phyloP scores from a whole-genome alignment of 2,888 invertebrate species.

The Tachina lurida region DNA sequence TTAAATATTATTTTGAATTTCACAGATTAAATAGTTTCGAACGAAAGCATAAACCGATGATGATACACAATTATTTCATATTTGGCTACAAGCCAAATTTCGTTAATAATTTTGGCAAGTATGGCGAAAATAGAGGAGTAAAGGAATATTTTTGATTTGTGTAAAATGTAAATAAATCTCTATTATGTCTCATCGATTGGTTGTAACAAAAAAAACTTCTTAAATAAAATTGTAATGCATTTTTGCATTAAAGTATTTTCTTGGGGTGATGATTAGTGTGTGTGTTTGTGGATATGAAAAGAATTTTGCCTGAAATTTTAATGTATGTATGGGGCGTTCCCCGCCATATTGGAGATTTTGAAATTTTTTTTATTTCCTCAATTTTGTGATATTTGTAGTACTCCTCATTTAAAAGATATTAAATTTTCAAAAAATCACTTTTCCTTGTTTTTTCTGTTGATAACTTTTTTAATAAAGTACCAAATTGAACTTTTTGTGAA shows the following conservation, averaged over 20 bases:
- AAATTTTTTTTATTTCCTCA: too few species aligned
- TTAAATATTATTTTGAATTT: constrained; percentile 47
- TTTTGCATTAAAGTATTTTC: constrained; percentile 47
- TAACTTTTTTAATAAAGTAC: too few species aligned
- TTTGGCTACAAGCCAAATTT: constrained; percentile 67
- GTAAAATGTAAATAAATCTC: constrained; percentile 48
- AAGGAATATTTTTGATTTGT: constrained; percentile 36
- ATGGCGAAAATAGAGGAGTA: constrained; percentile 13
- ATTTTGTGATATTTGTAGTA: too few species aligned
- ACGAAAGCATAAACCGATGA: constrained; percentile 30
- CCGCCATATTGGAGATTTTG: too few species aligned
- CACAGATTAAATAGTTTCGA: constrained; percentile 36
- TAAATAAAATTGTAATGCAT: constrained; percentile 43
- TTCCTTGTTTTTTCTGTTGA: too few species aligned
- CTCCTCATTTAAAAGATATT: too few species aligned
- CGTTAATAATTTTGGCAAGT: constrained; percentile 51
- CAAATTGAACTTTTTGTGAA: too few species aligned
- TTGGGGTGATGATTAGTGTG: neutral
- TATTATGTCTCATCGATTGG: constrained; percentile 67
- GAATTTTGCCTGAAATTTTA: constrained; percentile 18
- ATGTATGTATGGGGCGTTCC: neutral
- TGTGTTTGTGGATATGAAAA: constrained; percentile 38
- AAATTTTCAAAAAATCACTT: too few species aligned
- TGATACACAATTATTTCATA: constrained; percentile 16
- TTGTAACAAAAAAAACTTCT: constrained; percentile 23